Conservation (phyloP, 2,888 invertebrate species). For the Harpalus rubripes region DNA sequence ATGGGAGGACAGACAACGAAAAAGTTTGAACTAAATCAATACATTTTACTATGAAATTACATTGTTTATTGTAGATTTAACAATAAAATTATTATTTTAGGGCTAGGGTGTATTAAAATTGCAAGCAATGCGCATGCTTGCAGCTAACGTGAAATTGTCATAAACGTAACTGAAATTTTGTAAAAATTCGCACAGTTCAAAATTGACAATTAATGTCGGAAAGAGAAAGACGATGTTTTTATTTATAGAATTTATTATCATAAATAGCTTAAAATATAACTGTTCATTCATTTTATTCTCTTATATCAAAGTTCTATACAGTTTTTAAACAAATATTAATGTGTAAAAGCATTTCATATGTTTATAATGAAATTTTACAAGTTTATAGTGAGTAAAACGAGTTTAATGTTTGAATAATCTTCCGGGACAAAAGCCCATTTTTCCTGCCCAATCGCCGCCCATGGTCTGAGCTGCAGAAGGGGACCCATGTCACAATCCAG, state of each 20-base stretch:
- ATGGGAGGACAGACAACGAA: not conserved
- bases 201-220: no score
- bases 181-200: not conserved
- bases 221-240: not conserved
- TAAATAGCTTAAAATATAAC: not conserved
- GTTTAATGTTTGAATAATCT: not conserved
- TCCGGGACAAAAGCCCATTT: conserved; percentile 1
- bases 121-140: conserved; percentile 60
- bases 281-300: not conserved
- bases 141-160: conserved; percentile 11
- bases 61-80: conserved; percentile 50
- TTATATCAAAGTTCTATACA: not conserved
- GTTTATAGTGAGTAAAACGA: not conserved
- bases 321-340: not conserved
- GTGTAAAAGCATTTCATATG: no score
- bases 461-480: conserved; percentile 47
- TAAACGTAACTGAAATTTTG: conserved; percentile 18
- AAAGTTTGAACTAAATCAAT: conserved; percentile 22
- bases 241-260: not conserved
- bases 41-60: conserved; percentile 44
- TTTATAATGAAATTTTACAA: no score
- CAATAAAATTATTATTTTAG: conserved; percentile 59
- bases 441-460: conserved; percentile 27
- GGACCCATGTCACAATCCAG: conserved; percentile 64
- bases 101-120: conserved; percentile 52